phyloP scores from a whole-genome alignment of 2,888 invertebrate species.

The Agrotis exclamationis region DNA sequence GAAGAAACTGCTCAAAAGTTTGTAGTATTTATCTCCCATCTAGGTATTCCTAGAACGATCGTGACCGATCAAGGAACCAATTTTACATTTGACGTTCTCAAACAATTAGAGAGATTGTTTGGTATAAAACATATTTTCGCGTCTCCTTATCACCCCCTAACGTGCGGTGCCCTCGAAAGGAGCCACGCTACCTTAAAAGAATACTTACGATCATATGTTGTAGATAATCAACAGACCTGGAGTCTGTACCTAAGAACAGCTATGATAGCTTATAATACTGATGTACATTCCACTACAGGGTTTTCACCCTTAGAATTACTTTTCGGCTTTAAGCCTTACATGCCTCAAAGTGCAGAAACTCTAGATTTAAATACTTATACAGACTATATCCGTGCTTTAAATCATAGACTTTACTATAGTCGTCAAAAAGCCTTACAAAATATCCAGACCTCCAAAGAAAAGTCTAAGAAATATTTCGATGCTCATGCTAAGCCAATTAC shows the following conservation, averaged over 20 bases:
- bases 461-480: constrained; percentile 19
- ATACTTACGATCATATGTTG: no score
- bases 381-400: constrained; percentile 13
- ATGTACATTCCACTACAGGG: constrained; percentile 4
- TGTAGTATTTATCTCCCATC: no score
- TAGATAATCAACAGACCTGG: no score
- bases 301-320: constrained; percentile 14
- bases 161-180: no score
- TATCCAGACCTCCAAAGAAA: constrained; percentile 2
- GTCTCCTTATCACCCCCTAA: no score
- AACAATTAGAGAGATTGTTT: no score
- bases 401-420: constrained; percentile 15
- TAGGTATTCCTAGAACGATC: no score
- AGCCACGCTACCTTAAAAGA: no score
- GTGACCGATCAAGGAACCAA: no score
- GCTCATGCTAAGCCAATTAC: constrained; percentile 12
- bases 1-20: no score
- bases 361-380: constrained; percentile 17
- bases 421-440: constrained; percentile 27
- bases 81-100: no score
- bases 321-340: constrained; percentile 22
- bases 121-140: no score
- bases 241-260: constrained; percentile 10
- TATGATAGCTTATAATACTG: constrained; percentile 16
- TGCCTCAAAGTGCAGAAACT: constrained; percentile 12